These are phyloP conservation scores for Glyphotaelius pellucidus DNA, from an alignment of 2,888 invertebrate species.

Conservation along the genomic window DNA sequence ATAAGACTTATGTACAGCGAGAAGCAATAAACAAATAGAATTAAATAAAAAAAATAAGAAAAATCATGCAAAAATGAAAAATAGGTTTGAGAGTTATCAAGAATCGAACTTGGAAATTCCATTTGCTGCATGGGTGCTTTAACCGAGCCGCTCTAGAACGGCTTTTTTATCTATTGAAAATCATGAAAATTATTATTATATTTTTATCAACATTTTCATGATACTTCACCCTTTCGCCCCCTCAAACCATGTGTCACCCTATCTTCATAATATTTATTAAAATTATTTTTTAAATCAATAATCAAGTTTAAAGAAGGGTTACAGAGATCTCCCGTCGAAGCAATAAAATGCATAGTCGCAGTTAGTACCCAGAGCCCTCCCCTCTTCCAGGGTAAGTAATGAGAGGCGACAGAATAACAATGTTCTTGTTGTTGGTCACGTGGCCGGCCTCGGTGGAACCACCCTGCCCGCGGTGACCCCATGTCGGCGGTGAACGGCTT, in stretches of 20 bases:
- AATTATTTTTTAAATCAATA: neutral
- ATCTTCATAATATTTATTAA: neutral
- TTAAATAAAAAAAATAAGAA: too few relatives aligned
- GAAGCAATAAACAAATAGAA: too few relatives aligned
- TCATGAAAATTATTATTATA: neutral
- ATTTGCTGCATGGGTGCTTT: neutral
- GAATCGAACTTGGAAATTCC: neutral
- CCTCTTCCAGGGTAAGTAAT: neutral
- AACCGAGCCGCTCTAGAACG: too few relatives aligned
- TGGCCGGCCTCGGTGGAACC: slow-evolving; percentile 3
- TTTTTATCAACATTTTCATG: neutral
- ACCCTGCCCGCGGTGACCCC: neutral
- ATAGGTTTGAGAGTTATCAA: too few relatives aligned
- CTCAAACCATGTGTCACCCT: neutral
- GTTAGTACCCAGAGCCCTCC: neutral
- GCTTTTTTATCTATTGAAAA: too few relatives aligned
- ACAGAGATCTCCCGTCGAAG: neutral
- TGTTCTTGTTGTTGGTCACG: slow-evolving; percentile 21
- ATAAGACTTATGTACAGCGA: too few relatives aligned
- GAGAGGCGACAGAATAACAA: slow-evolving; percentile 27
- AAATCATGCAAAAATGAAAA: too few relatives aligned
- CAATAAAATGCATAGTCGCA: slow-evolving; percentile 32
- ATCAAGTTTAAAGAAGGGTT: neutral
- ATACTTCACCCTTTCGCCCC: neutral
- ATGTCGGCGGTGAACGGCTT: neutral